Base-by-base conservation (phyloP, 2,113 vertebrate species). In the Verasper variegatus region DNA sequence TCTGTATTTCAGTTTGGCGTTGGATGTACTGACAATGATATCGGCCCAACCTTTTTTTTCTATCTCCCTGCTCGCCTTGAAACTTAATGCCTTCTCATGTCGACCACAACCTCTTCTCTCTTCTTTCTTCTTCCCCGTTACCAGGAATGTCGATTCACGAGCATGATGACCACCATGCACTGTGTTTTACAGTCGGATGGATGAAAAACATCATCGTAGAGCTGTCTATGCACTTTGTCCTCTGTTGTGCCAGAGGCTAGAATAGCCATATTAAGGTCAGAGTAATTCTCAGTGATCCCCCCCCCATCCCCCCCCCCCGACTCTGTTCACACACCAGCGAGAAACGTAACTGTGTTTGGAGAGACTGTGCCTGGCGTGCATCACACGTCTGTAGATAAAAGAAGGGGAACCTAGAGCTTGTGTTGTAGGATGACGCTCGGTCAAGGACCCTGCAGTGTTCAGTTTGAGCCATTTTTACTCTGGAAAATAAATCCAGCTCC, bases 191-290 rank as follows among this genome's bases (percentile, higher is more conserved):
- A 87, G 82, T 64, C 84, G 77, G 65, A 79, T 73, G 76, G 79
- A 86, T 84, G 80, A 91, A 86, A 80, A 74, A 82, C 87, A 84
- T 89, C 55, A 78, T 85, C 78, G 66, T 86, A 90, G 90, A 92
- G 93, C 91, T 89, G 88, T 93, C 92, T 94, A 88, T 96, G 95
- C 95, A 96, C 93, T 87, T 94, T 95, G 93, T 92, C 92, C 91
- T 94, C 93, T 93, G 92, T n/a, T 10, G 74, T 85, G 84, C 77
- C 93, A 89, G 94, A 94, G 91, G 76, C 84, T 90, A 86, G 86
- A 93, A 95, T 92, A 95, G 95, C 94, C 94, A 95, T 95, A 94
- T 94, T 91, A 84, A 92, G 88, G 91, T 91, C 93, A 84, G 81
- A 91, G 91, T 86, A 88, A 91, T 92, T 89, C 89, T 94, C 92